Evolutionary conservation across 2,797 vertebrate genomes (phyloP), one percentile per base, ranked within the genome.

Genomic region (Myiotriccus ornatus): DNA sequence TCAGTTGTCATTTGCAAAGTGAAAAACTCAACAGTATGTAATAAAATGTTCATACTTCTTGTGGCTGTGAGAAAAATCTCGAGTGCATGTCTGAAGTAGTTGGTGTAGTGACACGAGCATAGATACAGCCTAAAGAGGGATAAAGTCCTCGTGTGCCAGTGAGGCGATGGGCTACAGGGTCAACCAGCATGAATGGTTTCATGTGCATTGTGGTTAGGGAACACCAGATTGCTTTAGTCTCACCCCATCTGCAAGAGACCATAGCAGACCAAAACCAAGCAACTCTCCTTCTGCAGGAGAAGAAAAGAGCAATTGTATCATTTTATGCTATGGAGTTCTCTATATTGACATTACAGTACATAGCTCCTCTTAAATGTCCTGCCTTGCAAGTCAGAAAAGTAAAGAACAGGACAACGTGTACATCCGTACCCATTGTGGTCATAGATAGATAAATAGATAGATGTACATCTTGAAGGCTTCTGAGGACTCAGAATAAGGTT

Each of bases 21-120:
- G 50, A 62, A 65, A 82, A 90, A 28, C 53, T 71, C n/a, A 77
- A 12, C 52, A 67, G 12, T 27, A 12, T 62, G 27, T 46, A 65
- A 62, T 74, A 57, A 74, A 77, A 55, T 0, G 0, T 56, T 67
- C 68, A 35, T 43, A 39, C 5, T 83, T 64, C n/a, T 65, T 47
- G 12, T 35, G 62, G 7, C 39, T 62, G 35, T 50, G n/a, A 76
- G 21, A 35, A 87, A 89, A 82, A 82, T 50, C 39, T 85, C 17
- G n/a, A n/a, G 16, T 14, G 28, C 1, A 0, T 14, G 2, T 47
- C 55, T 84, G 0, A 2, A 17, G 9, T 34, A 62, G 35, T 12
- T 78, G 25, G 20, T 87, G 15, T 20, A 76, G 44, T 50, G 47
- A 63, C 22, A 76, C 15, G n/a, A 53, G 10, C 50, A 35, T 3